Percentiles rank a stretch among this genome's conserved stretches.
phyloP scores from a whole-genome alignment of 1,140 invertebrate genomes.

The Spodoptera litura region DNA sequence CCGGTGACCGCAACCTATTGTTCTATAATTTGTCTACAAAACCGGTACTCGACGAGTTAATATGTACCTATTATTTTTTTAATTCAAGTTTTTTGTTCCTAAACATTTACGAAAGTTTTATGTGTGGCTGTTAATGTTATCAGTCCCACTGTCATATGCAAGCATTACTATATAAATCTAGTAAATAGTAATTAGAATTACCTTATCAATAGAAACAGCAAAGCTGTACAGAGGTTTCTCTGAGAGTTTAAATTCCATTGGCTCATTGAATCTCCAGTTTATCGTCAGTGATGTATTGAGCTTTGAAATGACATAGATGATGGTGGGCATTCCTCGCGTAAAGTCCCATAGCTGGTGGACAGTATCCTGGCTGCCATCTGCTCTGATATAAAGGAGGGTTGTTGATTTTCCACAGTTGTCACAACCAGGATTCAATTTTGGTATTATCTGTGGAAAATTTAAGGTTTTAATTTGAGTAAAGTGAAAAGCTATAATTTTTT shows the following conservation, averaged over 20 bases:
- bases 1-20: no score
- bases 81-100: no score
- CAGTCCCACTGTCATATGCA: not conserved
- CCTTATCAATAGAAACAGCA: conserved; percentile 86
- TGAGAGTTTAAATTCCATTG: conserved; percentile 78
- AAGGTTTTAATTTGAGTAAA: no score
- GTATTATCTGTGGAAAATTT: conserved; percentile 65
- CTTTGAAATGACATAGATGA: conserved; percentile 83
- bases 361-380: conserved; percentile 84
- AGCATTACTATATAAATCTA: not conserved
- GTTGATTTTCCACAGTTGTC: conserved; percentile 59
- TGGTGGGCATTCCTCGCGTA: conserved; percentile 81
- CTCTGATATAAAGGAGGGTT: conserved; percentile 84
- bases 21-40: no score
- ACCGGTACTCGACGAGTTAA: no score
- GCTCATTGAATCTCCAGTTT: conserved; percentile 76
- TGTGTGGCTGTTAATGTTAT: no score
- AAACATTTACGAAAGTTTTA: no score
- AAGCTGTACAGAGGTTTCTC: conserved; percentile 85
- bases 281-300: conserved; percentile 79
- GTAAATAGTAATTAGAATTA: conserved; percentile 60
- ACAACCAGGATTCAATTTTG: conserved; percentile 75
- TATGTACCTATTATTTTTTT: no score
- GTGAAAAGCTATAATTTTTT: no score
- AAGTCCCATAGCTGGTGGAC: conserved; percentile 89